Evolutionary conservation across 2,888 invertebrate species (phyloP).

Genomic region (Lochmaea crataegi): DNA sequence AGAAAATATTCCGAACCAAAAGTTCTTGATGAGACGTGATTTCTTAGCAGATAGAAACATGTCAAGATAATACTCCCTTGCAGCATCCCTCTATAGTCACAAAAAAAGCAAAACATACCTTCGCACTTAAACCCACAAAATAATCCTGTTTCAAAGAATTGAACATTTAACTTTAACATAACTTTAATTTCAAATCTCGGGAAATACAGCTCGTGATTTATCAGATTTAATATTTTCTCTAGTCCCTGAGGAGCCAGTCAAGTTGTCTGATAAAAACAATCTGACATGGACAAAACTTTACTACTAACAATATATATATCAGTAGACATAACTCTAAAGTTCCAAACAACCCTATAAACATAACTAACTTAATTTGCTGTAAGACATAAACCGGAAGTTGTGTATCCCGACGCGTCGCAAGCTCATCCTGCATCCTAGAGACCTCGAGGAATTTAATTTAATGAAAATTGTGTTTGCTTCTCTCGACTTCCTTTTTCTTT

Average conservation of each 20-base stretch:
- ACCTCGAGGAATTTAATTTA: constrained; percentile 51
- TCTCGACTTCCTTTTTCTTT: constrained; percentile 3
- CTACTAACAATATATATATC: constrained; percentile 56
- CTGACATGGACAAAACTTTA: constrained; percentile 53
- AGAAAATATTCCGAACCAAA: too few species aligned
- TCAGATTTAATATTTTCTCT: constrained; percentile 8
- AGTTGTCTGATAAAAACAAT: constrained; percentile 54
- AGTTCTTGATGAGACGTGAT: too few species aligned
- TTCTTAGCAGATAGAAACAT: too few species aligned
- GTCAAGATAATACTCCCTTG: too few species aligned
- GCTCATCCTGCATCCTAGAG: constrained; percentile 28
- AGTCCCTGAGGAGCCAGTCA: constrained; percentile 36
- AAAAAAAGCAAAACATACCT: not conserved
- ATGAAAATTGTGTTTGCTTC: constrained; percentile 35
- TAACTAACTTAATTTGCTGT: constrained; percentile 61
- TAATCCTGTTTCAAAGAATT: not conserved
- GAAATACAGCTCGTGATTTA: not conserved
- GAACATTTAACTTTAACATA: not conserved
- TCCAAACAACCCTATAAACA: constrained; percentile 61
- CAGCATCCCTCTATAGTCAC: too few species aligned
- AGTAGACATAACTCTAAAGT: constrained; percentile 58
- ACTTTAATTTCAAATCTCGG: not conserved
- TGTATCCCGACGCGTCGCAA: constrained; percentile 37
- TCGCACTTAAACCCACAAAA: not conserved
- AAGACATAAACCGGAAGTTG: constrained; percentile 58